Conservation (phyloP, 2,888 invertebrate genomes). For the Exephanes ischioxanthus region DNA sequence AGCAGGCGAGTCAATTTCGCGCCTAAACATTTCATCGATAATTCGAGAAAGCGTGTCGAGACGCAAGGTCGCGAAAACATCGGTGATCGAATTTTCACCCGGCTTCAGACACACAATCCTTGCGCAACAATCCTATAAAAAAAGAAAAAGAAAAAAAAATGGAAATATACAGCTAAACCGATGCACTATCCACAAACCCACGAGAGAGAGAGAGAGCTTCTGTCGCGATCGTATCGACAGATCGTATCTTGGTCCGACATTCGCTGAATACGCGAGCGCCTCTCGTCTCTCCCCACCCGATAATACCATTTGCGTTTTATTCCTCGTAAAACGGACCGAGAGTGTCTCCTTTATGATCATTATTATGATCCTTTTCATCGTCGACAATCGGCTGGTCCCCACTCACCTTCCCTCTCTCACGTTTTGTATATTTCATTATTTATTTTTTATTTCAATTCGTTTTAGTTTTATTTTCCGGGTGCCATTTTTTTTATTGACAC, state of each 20-base stretch:
- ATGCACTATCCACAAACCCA: background rate
- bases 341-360: conserved; percentile 54
- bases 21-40: background rate
- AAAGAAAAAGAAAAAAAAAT: background rate
- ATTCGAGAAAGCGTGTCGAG: background rate
- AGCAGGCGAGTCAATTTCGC: background rate
- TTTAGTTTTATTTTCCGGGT: conserved; percentile 21
- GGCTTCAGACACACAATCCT: background rate
- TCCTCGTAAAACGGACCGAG: conserved; percentile 47
- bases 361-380: conserved; percentile 46
- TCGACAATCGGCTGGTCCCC: background rate
- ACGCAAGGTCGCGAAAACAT: background rate
- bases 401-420: background rate
- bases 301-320: conserved; percentile 42
- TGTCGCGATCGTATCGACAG: conserved; percentile 5
- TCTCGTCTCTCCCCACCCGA: conserved; percentile 26
- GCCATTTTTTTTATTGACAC: conserved; percentile 51
- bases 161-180: background rate
- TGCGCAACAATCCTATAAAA: background rate
- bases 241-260: conserved; percentile 24
- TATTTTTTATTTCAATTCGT: conserved; percentile 12
- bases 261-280: background rate
- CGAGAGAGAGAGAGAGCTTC: background rate
- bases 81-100: background rate
- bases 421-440: background rate